Percentiles rank a stretch among this genome's conserved stretches.
These are phyloP conservation scores for Karalla daura DNA, from an alignment of 2,797 vertebrate genomes.

Conservation along the genomic window DNA sequence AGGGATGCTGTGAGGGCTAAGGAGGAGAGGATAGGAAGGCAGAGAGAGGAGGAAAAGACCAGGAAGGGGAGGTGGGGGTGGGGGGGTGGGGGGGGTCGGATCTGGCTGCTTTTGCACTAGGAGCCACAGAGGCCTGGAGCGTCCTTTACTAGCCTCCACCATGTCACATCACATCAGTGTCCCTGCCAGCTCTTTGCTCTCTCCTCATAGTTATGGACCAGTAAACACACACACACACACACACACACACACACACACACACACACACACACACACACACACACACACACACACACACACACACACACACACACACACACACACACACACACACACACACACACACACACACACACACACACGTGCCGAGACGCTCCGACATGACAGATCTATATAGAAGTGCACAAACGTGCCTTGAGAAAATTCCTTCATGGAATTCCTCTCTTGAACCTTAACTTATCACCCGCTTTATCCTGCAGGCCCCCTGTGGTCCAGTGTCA, in stretches of 20 bases:
- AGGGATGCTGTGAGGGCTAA: constrained; percentile 27
- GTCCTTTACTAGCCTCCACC: constrained; percentile 65
- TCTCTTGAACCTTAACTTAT: constrained; percentile 40
- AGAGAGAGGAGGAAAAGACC: background rate
- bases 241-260: constrained; percentile 4
- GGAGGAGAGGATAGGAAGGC: background rate
- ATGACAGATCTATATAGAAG: constrained; percentile 1
- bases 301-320: constrained; percentile 11
- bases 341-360: background rate
- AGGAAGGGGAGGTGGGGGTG: background rate
- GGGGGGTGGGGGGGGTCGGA: constrained; percentile 4
- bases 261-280: background rate
- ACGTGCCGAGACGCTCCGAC: constrained; percentile 1
- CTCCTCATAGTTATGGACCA: constrained; percentile 24
- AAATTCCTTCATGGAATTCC: constrained; percentile 33
- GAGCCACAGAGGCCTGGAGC: constrained; percentile 63
- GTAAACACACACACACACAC: constrained; percentile 16
- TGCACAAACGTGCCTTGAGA: constrained; percentile 24
- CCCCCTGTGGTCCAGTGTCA: constrained; percentile 50
- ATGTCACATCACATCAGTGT: constrained; percentile 77
- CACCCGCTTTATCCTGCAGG: constrained; percentile 4
- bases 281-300: constrained; percentile 1
- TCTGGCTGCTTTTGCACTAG: constrained; percentile 41
- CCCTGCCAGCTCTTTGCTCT: constrained; percentile 51
- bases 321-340: constrained; percentile 21